phyloP scores from a whole-genome alignment of 2,113 vertebrate genomes.

The Daphoenositta chrysoptera region DNA sequence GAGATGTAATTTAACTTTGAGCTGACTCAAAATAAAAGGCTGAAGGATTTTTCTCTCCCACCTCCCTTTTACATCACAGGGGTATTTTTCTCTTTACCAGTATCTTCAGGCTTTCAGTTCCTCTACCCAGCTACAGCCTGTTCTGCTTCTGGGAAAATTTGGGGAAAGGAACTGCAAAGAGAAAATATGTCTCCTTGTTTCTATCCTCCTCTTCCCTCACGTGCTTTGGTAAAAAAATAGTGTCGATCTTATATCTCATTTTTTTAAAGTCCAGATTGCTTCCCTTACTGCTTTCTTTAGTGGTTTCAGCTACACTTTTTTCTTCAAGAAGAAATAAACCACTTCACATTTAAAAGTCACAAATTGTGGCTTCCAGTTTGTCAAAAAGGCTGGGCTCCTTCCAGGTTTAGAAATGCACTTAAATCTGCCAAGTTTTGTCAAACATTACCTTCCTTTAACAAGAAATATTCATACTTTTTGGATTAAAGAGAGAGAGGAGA shows the following conservation, averaged over 20 bases:
- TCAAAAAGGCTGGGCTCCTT: conserved; percentile 55
- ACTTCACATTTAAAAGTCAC: conserved; percentile 61
- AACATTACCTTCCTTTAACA: conserved; percentile 52
- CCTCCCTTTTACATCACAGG: not conserved
- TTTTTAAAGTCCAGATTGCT: not conserved
- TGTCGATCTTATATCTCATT: not conserved
- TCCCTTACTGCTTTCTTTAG: conserved; percentile 51
- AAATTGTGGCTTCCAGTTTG: conserved; percentile 63
- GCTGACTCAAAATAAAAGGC: not conserved
- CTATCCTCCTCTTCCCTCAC: not conserved
- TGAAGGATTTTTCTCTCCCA: not conserved
- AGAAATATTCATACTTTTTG: conserved; percentile 50
- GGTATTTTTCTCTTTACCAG: conserved; percentile 23
- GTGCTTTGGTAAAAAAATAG: not conserved
- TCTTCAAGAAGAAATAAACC: conserved; percentile 40
- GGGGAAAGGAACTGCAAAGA: conserved; percentile 39
- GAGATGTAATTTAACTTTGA: not conserved
- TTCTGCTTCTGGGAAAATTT: conserved; percentile 48
- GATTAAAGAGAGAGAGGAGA: not conserved
- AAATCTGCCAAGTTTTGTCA: conserved; percentile 68
- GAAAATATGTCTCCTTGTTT: conserved; percentile 36
- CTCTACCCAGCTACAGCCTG: conserved; percentile 13
- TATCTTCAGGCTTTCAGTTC: conserved; percentile 21
- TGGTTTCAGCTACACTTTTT: conserved; percentile 39
- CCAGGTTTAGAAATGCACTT: conserved; percentile 62